Conservation (phyloP, 2,113 vertebrate genomes). For the Columba janthina region DNA sequence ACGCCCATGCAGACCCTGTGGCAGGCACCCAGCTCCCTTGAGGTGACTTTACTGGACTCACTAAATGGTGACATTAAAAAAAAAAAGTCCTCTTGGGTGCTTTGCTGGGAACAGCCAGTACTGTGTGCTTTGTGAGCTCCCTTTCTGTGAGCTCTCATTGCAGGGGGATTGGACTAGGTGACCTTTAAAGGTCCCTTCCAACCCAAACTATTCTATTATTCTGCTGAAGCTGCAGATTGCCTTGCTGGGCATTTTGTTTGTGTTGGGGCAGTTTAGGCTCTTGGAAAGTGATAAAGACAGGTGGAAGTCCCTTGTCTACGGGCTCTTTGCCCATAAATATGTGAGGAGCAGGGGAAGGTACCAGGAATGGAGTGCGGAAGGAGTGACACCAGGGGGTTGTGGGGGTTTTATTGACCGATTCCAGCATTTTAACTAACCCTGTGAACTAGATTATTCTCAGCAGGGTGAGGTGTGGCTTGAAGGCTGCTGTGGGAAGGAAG, state of each 20-base stretch:
- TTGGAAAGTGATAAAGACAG: not conserved
- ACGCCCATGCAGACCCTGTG: not conserved
- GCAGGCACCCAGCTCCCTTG: not conserved
- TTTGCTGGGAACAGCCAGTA: not conserved
- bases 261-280: not conserved
- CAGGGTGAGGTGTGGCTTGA: constrained; percentile 13
- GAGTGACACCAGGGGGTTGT: not conserved
- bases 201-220: no score
- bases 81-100: not conserved
- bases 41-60: not conserved
- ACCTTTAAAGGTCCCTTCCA: no score
- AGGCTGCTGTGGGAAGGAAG: constrained; percentile 8
- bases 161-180: no score
- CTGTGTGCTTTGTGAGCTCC: not conserved
- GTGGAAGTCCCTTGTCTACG: not conserved
- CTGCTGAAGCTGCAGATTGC: not conserved
- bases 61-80: not conserved
- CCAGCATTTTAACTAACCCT: not conserved
- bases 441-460: constrained; percentile 33
- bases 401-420: not conserved
- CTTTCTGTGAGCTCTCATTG: not conserved
- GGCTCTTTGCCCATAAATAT: not conserved
- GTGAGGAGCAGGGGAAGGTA: not conserved
- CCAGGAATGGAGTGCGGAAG: not conserved
- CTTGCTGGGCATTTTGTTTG: not conserved